These are phyloP conservation scores for Philopotamus ludificatus DNA, from an alignment of 1,140 invertebrate species.

Conservation along the genomic window DNA sequence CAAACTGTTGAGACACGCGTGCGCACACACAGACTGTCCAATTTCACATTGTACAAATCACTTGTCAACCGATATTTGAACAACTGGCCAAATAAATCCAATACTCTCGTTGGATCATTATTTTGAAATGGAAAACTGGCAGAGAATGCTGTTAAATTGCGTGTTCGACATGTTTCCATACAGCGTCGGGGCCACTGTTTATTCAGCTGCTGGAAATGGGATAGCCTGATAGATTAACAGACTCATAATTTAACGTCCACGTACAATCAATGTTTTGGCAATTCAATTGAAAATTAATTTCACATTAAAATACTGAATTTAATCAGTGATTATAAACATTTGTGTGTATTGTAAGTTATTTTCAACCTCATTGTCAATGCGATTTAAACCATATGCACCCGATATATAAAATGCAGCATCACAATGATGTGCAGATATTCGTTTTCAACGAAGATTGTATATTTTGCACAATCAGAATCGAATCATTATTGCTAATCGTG, in stretches of 20 bases:
- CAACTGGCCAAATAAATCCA: not conserved
- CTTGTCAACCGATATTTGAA: not conserved
- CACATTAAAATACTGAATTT: not conserved
- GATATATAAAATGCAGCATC: not conserved
- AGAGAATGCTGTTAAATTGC: not conserved
- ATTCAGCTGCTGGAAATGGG: not conserved
- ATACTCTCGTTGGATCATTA: not conserved
- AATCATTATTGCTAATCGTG: too few relatives aligned
- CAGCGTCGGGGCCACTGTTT: not conserved
- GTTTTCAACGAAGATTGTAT: not conserved
- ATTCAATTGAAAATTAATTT: not conserved
- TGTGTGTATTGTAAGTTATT: too few relatives aligned
- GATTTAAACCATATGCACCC: too few relatives aligned
- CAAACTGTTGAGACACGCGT: too few relatives aligned
- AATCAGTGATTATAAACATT: not conserved
- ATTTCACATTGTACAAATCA: not conserved
- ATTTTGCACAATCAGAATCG: not conserved
- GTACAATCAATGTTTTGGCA: not conserved
- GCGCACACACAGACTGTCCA: not conserved
- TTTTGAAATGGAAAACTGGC: not conserved
- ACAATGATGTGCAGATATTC: not conserved
- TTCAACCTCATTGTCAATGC: too few relatives aligned
- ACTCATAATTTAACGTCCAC: not conserved
- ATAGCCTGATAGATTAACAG: not conserved
- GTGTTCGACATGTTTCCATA: not conserved